Percentiles rank a stretch among this genome's conserved stretches.
These are phyloP conservation scores for Mus spretus DNA, from an alignment of 2,797 vertebrate genomes.

Conservation along the genomic window DNA sequence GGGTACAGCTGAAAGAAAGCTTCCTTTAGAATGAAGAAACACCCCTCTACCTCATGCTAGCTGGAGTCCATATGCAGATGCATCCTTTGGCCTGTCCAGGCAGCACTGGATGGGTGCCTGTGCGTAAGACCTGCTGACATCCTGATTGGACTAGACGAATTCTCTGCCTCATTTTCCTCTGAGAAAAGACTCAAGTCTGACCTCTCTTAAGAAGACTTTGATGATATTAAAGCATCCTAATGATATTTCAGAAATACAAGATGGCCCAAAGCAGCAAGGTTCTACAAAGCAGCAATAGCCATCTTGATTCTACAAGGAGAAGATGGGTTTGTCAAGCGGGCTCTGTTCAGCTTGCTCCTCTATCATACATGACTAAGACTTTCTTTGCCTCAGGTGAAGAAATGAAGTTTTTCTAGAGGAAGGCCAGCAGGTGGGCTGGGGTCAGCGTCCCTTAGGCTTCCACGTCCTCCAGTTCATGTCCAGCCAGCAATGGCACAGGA, in stretches of 20 bases:
- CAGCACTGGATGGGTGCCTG: rapidly evolving
- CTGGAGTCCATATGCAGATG: rapidly evolving
- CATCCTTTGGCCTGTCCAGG: rapidly evolving
- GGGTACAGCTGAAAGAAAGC: constrained; percentile 72
- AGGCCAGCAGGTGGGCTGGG: not conserved
- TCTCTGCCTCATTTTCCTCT: not conserved
- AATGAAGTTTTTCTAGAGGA: not conserved
- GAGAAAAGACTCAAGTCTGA: not conserved
- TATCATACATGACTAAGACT: not conserved
- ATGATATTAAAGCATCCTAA: rapidly evolving
- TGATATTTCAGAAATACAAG: rapidly evolving
- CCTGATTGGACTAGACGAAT: rapidly evolving
- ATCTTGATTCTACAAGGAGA: not conserved
- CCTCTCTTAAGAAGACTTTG: rapidly evolving
- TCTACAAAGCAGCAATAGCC: not conserved
- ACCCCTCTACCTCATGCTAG: not conserved
- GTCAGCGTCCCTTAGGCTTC: not conserved
- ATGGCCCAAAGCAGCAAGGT: not conserved
- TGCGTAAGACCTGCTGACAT: rapidly evolving
- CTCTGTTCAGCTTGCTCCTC: not conserved
- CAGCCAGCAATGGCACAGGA: no score
- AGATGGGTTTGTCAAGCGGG: not conserved
- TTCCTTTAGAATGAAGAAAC: constrained; percentile 54
- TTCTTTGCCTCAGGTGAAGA: not conserved
- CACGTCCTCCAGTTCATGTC: no score